A percentile compares a stretch with the other conserved stretches of the same genome.
phyloP scores from a whole-genome alignment of 2,888 invertebrate species.

The Cyclophora albipunctata region DNA sequence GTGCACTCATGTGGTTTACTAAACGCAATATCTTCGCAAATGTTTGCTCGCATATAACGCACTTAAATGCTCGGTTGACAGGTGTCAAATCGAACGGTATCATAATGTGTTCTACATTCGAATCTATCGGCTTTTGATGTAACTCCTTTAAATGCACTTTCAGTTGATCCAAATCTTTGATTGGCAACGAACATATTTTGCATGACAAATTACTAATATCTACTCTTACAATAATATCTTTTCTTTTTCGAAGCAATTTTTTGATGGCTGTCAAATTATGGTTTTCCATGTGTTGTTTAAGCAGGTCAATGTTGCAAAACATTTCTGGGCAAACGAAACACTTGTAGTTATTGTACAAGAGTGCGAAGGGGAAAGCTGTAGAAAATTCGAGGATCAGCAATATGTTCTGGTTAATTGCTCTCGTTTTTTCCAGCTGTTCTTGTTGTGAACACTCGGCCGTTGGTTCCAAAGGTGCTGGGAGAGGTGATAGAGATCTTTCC shows the following conservation, averaged over 20 bases:
- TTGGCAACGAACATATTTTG: constrained; percentile 40
- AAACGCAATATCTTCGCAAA: background rate
- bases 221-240: constrained; percentile 59
- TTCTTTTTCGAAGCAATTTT: constrained; percentile 53
- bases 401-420: constrained; percentile 54
- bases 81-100: background rate
- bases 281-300: constrained; percentile 54
- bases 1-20: background rate
- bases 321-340: constrained; percentile 63
- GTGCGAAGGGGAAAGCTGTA: constrained; percentile 62
- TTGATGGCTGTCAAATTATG: constrained; percentile 54
- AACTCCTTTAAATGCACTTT: background rate
- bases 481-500: too few species aligned
- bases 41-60: background rate
- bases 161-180: background rate
- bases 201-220: constrained; percentile 56
- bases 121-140: background rate
- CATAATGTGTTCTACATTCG: background rate
- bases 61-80: background rate
- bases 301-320: constrained; percentile 45
- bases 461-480: too few species aligned
- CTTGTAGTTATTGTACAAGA: constrained; percentile 64
- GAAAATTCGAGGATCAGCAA: constrained; percentile 59
- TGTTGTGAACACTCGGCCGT: constrained; percentile 7
- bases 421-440: constrained; percentile 27